Conservation (phyloP, 2,113 vertebrate genomes). For the Sceloporus undulatus region DNA sequence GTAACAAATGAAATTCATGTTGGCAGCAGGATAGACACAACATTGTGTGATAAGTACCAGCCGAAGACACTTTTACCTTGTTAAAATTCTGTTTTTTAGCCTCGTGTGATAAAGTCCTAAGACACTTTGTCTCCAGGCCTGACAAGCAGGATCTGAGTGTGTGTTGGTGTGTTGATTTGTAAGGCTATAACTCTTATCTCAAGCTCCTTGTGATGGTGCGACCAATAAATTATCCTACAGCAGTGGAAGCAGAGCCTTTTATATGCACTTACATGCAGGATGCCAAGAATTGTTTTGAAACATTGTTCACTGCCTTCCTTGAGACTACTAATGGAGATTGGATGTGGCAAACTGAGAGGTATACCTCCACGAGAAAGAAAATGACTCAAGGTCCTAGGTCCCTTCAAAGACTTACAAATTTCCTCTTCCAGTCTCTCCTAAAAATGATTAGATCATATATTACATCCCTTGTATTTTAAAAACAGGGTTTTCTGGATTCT, state of each 20-base stretch:
- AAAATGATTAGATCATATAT: background rate
- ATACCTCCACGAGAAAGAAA: background rate
- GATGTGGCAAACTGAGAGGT: constrained; percentile 19
- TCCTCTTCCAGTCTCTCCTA: background rate
- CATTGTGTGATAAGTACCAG: too few species aligned
- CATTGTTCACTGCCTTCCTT: constrained; percentile 51
- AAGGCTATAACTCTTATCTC: constrained; percentile 57
- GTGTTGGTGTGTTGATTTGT: background rate
- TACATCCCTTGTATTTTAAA: background rate
- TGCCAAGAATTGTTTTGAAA: constrained; percentile 57
- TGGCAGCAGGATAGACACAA: too few species aligned
- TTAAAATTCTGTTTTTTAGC: too few species aligned
- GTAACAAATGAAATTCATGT: too few species aligned
- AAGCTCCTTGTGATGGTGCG: constrained; percentile 42
- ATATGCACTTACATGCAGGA: constrained; percentile 48
- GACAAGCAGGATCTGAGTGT: too few species aligned
- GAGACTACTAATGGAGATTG: constrained; percentile 32
- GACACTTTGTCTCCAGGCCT: too few species aligned
- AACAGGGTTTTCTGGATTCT: too few species aligned
- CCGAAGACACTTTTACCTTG: too few species aligned
- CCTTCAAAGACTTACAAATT: background rate
- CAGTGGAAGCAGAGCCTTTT: constrained; percentile 66
- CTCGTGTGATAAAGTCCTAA: too few species aligned
- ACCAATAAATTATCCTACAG: constrained; percentile 59
- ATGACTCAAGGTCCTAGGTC: background rate